These are phyloP conservation scores for Diglossa cyanea DNA, from an alignment of 2,797 vertebrate genomes.

Conservation along the genomic window DNA sequence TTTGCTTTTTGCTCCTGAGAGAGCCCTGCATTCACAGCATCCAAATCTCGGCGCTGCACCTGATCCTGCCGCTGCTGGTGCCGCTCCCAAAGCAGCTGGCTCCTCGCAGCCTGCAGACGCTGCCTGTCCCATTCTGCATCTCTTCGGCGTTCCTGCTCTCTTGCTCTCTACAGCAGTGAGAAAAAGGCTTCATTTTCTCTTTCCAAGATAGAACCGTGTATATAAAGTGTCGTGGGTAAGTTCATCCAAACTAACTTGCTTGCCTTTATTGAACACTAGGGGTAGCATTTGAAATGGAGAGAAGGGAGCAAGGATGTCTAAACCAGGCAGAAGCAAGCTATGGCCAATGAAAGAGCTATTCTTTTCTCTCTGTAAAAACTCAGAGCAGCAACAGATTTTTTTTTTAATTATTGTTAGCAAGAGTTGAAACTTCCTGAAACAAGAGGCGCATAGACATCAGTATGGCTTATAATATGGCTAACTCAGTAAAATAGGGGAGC, in stretches of 20 bases:
- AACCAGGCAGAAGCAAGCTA: not conserved
- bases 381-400: not conserved
- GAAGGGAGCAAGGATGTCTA: not conserved
- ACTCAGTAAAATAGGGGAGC: not conserved
- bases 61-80: constrained; percentile 69
- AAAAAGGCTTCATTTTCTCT: not conserved
- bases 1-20: constrained; percentile 73
- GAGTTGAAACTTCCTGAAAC: not conserved
- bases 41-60: constrained; percentile 75
- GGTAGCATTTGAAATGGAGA: not conserved
- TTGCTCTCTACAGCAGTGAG: constrained; percentile 69
- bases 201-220: not conserved
- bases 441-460: not conserved
- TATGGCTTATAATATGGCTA: not conserved
- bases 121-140: constrained; percentile 70
- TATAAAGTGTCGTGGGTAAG: not conserved
- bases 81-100: constrained; percentile 76
- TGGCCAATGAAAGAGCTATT: not conserved
- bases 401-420: not conserved
- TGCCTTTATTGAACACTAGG: not conserved
- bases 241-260: not conserved
- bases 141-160: constrained; percentile 66
- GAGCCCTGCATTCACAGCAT: constrained; percentile 77
- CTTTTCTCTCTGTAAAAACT: not conserved
- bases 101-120: constrained; percentile 60